Evolutionary conservation across 2,797 vertebrate genomes (phyloP), one percentile per base, ranked within the genome.

Genomic region (Myotis daubentonii): DNA sequence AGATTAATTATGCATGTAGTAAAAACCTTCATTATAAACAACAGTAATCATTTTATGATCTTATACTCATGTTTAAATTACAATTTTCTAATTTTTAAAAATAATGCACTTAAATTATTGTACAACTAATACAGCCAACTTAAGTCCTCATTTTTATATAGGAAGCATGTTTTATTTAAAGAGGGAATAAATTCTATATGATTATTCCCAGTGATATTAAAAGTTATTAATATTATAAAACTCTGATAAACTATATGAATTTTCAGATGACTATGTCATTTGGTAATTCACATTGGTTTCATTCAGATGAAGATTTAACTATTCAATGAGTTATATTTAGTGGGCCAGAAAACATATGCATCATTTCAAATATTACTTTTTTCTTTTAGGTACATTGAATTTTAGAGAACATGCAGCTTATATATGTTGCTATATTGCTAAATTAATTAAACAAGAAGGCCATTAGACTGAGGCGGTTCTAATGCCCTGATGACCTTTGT

Each of bases 1-100:
- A 92, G 66, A 97, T 95, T 97, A 95, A 93, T 94, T 96, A 93
- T 92, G 62, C 17, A 93, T 93, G 22, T 82, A 79, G 44, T 20
- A 57, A 97, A 97, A 94, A 91, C 76, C 62, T 95, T 96, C 71
- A 94, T 97, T 97, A 94, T 89, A 72, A 44, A 8, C 23, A 93
- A 16, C 13, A 93, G 72, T 6, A 60, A 96, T 49, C 57, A 78
- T 96, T 95, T 95, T 91, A 79, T 95, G 9, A 12, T 94, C 5
- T 79, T 93, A 83, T 95, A 97, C 75, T 15, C 51, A 84, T 65
- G 25, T 65, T 96, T 96, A 79, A 81, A 91, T 96, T 96, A 72
- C 0, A 70, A n/a, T 76, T 83, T 89, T 51, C 19, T 95, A 85
- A 47, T 85, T 72, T 91, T 89, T 95, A 93, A 91, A 82, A 5